phyloP scores from a whole-genome alignment of 2,888 invertebrate species.

The Cephus runcator region DNA sequence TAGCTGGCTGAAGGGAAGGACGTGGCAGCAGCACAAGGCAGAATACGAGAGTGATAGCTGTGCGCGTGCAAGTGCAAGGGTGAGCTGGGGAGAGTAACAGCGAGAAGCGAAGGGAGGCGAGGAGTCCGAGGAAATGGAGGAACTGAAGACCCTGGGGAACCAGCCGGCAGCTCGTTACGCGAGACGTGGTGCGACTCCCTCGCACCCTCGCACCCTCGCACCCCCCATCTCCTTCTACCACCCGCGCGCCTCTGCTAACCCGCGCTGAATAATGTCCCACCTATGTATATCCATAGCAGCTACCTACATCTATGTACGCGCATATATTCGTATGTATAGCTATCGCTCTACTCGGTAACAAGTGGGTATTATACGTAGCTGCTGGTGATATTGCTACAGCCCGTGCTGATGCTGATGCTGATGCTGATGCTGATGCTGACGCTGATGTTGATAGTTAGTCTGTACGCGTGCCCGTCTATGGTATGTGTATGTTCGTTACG shows the following conservation, averaged over 20 bases:
- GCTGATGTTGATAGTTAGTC: not conserved
- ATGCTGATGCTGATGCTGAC: constrained; percentile 15
- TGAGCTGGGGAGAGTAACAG: constrained; percentile 12
- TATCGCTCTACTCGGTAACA: constrained; percentile 55
- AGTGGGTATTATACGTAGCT: constrained; percentile 55
- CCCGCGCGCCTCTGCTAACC: constrained; percentile 27
- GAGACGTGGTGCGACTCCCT: constrained; percentile 56
- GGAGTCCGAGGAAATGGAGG: constrained; percentile 32
- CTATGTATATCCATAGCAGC: constrained; percentile 20
- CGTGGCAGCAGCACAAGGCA: constrained; percentile 12
- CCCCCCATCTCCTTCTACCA: constrained; percentile 21
- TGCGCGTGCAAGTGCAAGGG: constrained; percentile 24
- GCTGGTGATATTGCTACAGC: constrained; percentile 29
- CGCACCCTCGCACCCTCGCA: constrained; percentile 26
- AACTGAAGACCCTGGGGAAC: constrained; percentile 59
- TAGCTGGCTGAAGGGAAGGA: constrained; percentile 16
- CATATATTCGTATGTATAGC: constrained; percentile 28
- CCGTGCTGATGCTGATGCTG: constrained; percentile 20
- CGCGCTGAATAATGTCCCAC: constrained; percentile 54
- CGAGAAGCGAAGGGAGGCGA: constrained; percentile 21
- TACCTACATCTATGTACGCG: constrained; percentile 4
- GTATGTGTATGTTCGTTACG: not conserved
- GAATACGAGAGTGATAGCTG: constrained; percentile 30
- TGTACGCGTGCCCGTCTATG: not conserved
- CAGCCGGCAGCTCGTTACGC: constrained; percentile 62